Percentiles rank a stretch among this genome's conserved stretches.
Evolutionary conservation across 2,113 vertebrate genomes (phyloP).

Genomic region (Eptesicus fuscus): DNA sequence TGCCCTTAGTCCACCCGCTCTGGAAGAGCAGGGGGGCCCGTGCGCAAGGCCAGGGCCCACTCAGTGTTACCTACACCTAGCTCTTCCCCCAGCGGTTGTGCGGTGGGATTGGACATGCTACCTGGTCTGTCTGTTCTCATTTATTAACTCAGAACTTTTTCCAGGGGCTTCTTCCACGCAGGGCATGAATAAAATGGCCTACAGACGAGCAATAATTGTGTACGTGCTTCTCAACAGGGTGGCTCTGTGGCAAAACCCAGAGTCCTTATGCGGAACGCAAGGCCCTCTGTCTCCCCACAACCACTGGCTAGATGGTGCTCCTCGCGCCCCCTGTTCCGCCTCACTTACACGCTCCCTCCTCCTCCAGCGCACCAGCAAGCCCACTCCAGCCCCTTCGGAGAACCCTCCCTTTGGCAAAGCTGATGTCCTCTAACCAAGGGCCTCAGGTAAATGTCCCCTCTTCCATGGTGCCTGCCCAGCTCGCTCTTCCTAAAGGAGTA

Average conservation of each 20-base stretch:
- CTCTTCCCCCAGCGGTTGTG: too few species aligned
- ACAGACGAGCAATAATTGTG: background rate
- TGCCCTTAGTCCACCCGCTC: background rate
- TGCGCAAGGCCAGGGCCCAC: background rate
- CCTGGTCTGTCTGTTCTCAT: background rate
- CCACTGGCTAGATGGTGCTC: background rate
- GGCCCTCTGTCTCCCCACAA: background rate
- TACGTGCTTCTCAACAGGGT: background rate
- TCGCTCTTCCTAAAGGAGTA: background rate
- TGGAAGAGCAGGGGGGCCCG: background rate
- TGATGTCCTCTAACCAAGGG: background rate
- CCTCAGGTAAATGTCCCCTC: background rate
- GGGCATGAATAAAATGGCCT: background rate
- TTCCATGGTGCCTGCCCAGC: background rate
- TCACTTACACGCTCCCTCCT: too few species aligned
- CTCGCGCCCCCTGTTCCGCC: too few species aligned
- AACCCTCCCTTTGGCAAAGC: background rate
- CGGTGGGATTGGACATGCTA: background rate
- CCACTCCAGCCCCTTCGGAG: background rate
- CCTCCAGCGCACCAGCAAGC: background rate
- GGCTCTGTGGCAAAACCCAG: conserved; percentile 16
- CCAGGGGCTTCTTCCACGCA: background rate
- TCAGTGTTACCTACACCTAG: background rate
- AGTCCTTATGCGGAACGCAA: background rate
- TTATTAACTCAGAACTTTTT: background rate